phyloP scores from a whole-genome alignment of 1,140 invertebrate species.

The Prorops nasuta region DNA sequence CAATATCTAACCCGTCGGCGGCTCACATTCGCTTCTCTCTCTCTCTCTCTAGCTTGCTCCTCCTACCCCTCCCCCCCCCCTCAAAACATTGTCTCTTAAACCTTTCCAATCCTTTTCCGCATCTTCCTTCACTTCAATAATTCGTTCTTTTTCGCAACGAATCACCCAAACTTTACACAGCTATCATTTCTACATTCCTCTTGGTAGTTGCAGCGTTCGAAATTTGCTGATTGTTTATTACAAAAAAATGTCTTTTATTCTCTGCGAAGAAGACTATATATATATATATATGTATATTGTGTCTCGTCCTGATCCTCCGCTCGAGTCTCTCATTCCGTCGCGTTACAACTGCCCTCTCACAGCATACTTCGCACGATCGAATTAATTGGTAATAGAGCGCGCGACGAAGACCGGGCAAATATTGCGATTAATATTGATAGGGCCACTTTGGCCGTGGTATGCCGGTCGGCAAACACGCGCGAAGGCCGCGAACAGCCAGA shows the following conservation, averaged over 20 bases:
- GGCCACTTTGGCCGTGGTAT: constrained; percentile 40
- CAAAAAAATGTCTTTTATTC: too few species aligned
- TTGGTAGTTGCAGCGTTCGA: too few species aligned
- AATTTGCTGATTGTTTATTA: too few species aligned
- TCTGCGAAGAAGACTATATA: neutral
- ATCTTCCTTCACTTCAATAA: neutral
- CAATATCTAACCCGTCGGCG: constrained; percentile 53
- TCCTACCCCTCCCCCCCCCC: neutral
- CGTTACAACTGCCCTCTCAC: constrained; percentile 40
- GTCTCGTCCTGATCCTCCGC: neutral
- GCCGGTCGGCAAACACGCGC: constrained; percentile 12
- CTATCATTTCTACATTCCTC: too few species aligned
- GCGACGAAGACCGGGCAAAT: constrained; percentile 39
- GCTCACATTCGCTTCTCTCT: constrained; percentile 19
- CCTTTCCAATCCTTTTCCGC: neutral
- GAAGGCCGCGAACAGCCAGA: constrained; percentile 2
- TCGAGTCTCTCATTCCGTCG: constrained; percentile 1
- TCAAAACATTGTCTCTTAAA: too few species aligned
- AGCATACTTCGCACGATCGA: constrained; percentile 56
- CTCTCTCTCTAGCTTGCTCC: neutral
- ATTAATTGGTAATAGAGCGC: constrained; percentile 57
- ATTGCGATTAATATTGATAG: constrained; percentile 51
- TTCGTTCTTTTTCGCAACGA: neutral
- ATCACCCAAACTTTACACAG: too few species aligned
- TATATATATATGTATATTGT: neutral